Conservation (phyloP, 2,888 invertebrate genomes). For the Endotricha flammealis region DNA sequence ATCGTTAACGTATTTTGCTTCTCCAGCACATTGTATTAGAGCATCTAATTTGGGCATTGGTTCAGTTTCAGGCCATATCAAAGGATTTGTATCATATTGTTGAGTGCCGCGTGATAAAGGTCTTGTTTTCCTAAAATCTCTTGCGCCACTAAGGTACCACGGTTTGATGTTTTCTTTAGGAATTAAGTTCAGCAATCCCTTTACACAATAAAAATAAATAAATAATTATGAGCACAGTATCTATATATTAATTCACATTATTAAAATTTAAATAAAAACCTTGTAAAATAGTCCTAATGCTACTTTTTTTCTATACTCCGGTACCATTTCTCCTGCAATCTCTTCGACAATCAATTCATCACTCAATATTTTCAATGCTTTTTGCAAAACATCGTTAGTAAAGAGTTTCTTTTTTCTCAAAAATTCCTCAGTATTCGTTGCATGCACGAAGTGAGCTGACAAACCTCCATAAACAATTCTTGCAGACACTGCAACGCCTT, state of each 20-base stretch:
- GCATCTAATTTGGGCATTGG: slow-evolving; percentile 82
- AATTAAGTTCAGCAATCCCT: slow-evolving; percentile 75
- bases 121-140: slow-evolving; percentile 64
- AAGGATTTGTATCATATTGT: slow-evolving; percentile 80
- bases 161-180: slow-evolving; percentile 60
- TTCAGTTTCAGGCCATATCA: slow-evolving; percentile 81
- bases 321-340: slow-evolving; percentile 76
- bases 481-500: slow-evolving; percentile 55
- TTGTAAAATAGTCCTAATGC: slow-evolving; percentile 83
- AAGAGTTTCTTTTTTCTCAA: slow-evolving; percentile 49
- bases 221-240: slow-evolving; percentile 6
- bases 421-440: slow-evolving; percentile 76
- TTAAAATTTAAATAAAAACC: slow-evolving; percentile 64
- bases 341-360: slow-evolving; percentile 79
- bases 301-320: slow-evolving; percentile 78
- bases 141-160: slow-evolving; percentile 69
- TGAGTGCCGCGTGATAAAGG: slow-evolving; percentile 80
- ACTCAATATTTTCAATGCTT: slow-evolving; percentile 73
- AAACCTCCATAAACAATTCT: slow-evolving; percentile 81
- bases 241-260: no score
- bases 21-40: slow-evolving; percentile 80
- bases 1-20: slow-evolving; percentile 82
- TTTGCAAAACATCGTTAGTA: slow-evolving; percentile 64
- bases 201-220: slow-evolving; percentile 10
- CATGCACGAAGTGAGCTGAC: slow-evolving; percentile 73